Conservation (phyloP, 2,888 invertebrate species). For the Pomacea canaliculata region DNA sequence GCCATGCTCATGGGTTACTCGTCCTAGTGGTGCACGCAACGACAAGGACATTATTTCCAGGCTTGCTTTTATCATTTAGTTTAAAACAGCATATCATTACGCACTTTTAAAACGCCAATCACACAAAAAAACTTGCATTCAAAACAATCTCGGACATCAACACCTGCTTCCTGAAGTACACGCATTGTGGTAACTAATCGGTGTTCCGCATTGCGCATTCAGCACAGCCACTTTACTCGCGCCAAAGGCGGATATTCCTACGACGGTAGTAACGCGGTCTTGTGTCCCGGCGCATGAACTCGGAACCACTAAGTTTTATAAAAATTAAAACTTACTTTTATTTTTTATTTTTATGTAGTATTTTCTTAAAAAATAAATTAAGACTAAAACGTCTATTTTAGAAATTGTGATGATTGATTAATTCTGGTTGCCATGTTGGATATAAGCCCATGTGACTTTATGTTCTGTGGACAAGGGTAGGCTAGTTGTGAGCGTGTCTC, state of each 20-base stretch:
- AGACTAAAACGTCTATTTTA: not conserved
- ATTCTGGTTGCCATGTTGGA: constrained; percentile 61
- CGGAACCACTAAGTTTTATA: not conserved
- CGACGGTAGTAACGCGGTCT: constrained; percentile 14
- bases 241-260: constrained; percentile 17
- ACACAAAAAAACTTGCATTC: no score
- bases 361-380: not conserved
- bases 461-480: constrained; percentile 14
- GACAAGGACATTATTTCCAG: no score
- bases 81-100: no score
- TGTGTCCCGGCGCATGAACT: constrained; percentile 4
- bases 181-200: no score
- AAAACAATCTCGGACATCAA: no score
- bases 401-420: not conserved
- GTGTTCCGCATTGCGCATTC: no score
- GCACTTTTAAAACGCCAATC: no score
- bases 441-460: constrained; percentile 55
- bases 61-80: no score
- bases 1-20: no score
- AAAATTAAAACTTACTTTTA: not conserved
- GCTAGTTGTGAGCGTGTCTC: constrained; percentile 10
- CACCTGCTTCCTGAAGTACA: no score
- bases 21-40: no score
- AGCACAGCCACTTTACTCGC: not conserved
- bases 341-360: not conserved